Evolutionary conservation across 2,888 invertebrate species (phyloP), one percentile per base, ranked within the genome.

Genomic region (Orchesellides sinensis): DNA sequence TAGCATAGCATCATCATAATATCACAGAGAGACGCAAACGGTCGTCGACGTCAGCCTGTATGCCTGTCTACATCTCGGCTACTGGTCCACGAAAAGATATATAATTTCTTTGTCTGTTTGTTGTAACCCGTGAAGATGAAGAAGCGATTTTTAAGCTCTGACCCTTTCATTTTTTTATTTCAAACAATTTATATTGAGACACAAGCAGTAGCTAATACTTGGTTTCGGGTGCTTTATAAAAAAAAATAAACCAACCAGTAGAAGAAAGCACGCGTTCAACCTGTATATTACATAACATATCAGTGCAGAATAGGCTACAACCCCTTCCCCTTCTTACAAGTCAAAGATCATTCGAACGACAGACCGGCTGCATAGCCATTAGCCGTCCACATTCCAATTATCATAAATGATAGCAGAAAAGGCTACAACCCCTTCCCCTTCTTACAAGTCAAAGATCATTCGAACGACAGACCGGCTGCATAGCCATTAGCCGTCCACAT

Each of bases 361-460:
- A 77, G 77, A 59, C 68, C 61, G 77, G 68, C 69, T 69, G 77
- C 77, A 75, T 65, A 27, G 35, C 74, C 65, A 74, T 74, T 74
- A 74, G 65, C 66, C 56, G 68, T 56, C 68, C 77, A 27, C 69
- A 77, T 69, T 61, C 68, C 69, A 77, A 77, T 77, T 77, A 77
- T 61, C 59, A 69, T 77, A 68, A 65, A 69, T 59, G 17, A 56
- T 59, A 8, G 5, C 35, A 35, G 35, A 35, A 35, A 12, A 35
- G n/a, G n/a, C 8, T 47, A 3, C 4, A 47, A 47, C 12, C 8
- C 12, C 54, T n/a, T 49, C 59, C 40, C n/a, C n/a, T 40, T n/a
- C 10, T 40, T 40, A 10, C n/a, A 40, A 40, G 10, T 2, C 40
- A 10, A 40, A 40, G 40, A 14, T 54, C 40, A 32, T 32, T 40